phyloP scores from a whole-genome alignment of 30 jellyfish, hydroid and myxozoan species.

The Cassiopea xamachana region DNA sequence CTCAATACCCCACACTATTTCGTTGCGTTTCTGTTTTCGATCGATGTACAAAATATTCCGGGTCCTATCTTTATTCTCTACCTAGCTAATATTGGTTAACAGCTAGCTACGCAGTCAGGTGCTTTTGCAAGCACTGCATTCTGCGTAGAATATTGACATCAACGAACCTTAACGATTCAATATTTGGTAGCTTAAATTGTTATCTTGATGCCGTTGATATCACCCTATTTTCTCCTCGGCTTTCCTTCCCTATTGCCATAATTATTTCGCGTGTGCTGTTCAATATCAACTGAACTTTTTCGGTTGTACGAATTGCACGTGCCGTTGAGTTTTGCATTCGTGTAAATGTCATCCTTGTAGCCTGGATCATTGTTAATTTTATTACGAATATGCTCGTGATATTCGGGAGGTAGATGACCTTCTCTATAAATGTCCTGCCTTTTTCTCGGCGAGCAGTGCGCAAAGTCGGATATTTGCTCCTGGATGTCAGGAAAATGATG shows the following conservation, averaged over 20 bases:
- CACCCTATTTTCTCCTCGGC: too few species aligned
- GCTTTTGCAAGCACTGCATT: too few species aligned
- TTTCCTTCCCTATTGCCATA: neutral
- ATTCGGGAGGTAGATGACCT: slow-evolving; percentile 15
- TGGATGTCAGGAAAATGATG: slow-evolving; percentile 48
- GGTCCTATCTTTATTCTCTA: too few species aligned
- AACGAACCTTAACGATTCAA: too few species aligned
- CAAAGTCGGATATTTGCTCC: slow-evolving; percentile 70
- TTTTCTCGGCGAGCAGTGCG: slow-evolving; percentile 24
- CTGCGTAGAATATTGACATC: too few species aligned
- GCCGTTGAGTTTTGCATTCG: slow-evolving; percentile 34
- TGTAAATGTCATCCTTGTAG: slow-evolving; percentile 3
- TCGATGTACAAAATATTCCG: too few species aligned
- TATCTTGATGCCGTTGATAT: too few species aligned
- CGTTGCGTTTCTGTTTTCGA: too few species aligned
- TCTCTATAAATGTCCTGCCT: neutral
- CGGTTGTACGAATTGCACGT: neutral
- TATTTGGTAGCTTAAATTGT: too few species aligned
- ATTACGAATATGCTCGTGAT: neutral
- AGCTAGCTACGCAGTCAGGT: too few species aligned
- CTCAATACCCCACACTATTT: too few species aligned
- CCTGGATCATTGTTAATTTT: neutral
- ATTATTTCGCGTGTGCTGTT: neutral
- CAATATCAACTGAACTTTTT: neutral
- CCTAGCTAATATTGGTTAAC: too few species aligned